Percentiles rank a stretch among this genome's conserved stretches.
Conservation (phyloP, 2,113 vertebrate genomes). For the Corvus hawaiiensis region DNA sequence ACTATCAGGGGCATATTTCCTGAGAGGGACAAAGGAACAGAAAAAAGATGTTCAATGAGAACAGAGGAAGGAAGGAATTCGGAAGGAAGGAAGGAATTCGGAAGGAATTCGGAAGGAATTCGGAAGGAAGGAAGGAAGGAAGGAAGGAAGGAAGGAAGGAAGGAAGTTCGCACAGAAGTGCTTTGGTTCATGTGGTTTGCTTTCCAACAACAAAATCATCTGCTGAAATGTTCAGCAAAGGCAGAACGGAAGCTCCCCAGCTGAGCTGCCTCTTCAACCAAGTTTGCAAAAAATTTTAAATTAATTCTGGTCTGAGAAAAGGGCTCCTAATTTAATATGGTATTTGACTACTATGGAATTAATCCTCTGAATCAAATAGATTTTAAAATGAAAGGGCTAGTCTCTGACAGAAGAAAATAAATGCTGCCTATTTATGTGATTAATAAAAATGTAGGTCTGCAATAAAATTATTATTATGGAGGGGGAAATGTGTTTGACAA, state of each 20-base stretch:
- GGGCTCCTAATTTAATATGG: neutral
- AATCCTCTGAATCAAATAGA: neutral
- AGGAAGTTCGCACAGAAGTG: neutral
- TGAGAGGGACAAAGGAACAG: neutral
- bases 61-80: neutral
- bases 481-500: neutral
- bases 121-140: neutral
- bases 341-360: neutral
- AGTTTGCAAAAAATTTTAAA: neutral
- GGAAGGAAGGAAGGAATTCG: neutral
- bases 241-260: neutral
- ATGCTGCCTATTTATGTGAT: neutral
- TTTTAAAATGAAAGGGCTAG: neutral
- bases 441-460: neutral
- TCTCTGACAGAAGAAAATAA: neutral
- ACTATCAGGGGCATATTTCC: neutral
- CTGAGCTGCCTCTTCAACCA: neutral
- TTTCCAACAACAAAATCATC: neutral
- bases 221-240: neutral
- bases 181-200: neutral
- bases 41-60: neutral
- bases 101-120: neutral
- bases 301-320: neutral
- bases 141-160: too few relatives aligned
- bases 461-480: neutral